Evolutionary conservation across 1,140 invertebrate species (phyloP).

Genomic region (Limonius californicus): DNA sequence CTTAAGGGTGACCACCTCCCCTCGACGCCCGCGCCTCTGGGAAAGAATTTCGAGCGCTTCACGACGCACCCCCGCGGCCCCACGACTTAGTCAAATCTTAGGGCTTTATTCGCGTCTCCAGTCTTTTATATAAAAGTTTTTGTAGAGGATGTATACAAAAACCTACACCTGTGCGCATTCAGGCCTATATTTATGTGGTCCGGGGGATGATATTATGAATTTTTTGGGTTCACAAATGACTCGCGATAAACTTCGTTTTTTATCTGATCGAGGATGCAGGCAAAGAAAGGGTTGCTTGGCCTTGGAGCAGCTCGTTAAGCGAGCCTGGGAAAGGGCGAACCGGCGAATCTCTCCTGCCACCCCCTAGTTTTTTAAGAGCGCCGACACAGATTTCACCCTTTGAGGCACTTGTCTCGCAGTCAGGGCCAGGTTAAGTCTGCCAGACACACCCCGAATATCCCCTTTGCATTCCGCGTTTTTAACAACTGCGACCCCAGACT

Average conservation of each 20-base stretch:
- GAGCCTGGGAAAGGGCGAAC: constrained; percentile 36
- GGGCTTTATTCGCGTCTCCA: constrained; percentile 28
- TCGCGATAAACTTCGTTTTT: constrained; percentile 34
- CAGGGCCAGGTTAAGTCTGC: constrained; percentile 34
- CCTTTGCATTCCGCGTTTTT: constrained; percentile 36
- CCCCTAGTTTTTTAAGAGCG: constrained; percentile 23
- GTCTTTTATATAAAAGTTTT: constrained; percentile 29
- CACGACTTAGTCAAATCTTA: constrained; percentile 7
- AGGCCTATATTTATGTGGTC: constrained; percentile 16
- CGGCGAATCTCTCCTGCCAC: constrained; percentile 30
- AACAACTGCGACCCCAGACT: not conserved
- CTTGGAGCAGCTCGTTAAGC: constrained; percentile 26
- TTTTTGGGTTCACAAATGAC: constrained; percentile 24
- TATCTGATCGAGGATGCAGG: constrained; percentile 16
- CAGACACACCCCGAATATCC: constrained; percentile 27
- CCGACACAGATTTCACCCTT: constrained; percentile 38
- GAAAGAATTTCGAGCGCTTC: constrained; percentile 4
- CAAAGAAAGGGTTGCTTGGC: constrained; percentile 31
- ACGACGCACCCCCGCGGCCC: not conserved
- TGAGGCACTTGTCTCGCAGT: constrained; percentile 38
- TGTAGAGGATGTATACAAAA: not conserved
- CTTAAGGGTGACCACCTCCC: too few species aligned
- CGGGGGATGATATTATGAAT: constrained; percentile 3
- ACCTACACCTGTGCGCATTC: constrained; percentile 12
- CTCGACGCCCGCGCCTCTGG: not conserved